Conservation (phyloP, 2,888 invertebrate genomes). For the Argynnis bischoffii region DNA sequence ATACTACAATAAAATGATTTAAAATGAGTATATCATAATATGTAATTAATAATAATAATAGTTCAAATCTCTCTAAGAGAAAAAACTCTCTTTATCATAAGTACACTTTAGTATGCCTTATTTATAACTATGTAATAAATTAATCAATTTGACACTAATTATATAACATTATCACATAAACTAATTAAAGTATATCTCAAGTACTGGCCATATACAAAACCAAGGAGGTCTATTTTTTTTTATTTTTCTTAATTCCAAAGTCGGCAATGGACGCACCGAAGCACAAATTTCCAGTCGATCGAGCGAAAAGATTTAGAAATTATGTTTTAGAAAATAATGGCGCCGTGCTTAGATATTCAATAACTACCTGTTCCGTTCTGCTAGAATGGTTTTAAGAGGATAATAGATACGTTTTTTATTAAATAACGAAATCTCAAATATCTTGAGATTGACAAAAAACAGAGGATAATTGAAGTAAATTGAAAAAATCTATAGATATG, state of each 20-base stretch:
- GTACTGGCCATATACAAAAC: constrained; percentile 15
- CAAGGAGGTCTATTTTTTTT: constrained; percentile 38
- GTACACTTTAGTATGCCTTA: no score
- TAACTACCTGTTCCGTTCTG: constrained; percentile 35
- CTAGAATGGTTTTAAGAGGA: constrained; percentile 25
- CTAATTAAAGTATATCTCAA: neutral
- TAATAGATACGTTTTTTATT: constrained; percentile 25
- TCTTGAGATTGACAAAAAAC: no score
- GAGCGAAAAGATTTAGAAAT: constrained; percentile 53
- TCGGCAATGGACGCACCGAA: constrained; percentile 50
- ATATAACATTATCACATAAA: neutral
- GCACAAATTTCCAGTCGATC: constrained; percentile 58
- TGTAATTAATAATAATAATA: no score
- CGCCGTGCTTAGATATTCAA: constrained; percentile 44
- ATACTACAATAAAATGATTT: no score
- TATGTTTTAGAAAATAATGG: constrained; percentile 46
- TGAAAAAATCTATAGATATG: no score
- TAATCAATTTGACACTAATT: neutral
- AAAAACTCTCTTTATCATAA: no score
- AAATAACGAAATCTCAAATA: neutral
- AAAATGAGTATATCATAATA: no score
- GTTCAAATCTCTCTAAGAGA: no score
- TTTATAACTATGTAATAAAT: neutral
- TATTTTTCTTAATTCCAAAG: constrained; percentile 36
- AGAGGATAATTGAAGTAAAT: no score